Evolutionary conservation across 2,888 invertebrate species (phyloP).

Genomic region (Perizoma flavofasciatum): DNA sequence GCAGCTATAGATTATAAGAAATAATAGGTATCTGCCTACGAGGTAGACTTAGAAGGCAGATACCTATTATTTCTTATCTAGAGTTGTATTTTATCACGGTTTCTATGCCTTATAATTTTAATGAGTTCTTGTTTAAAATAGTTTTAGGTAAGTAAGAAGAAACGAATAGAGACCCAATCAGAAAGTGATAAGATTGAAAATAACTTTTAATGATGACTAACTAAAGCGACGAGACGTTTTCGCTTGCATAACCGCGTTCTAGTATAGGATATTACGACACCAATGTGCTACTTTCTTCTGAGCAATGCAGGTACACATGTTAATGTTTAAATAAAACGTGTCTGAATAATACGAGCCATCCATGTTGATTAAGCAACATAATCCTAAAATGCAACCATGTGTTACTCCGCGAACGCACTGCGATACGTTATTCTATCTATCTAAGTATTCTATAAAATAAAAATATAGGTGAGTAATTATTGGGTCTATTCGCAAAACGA

Average conservation of each 20-base stretch:
- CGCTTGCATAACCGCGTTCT: conserved; percentile 24
- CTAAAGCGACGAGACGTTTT: conserved; percentile 23
- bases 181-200: conserved; percentile 20
- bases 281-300: conserved; percentile 27
- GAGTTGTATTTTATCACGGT: background rate
- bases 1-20: no score
- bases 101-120: conserved; percentile 22
- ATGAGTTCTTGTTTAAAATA: conserved; percentile 2
- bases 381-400: conserved; percentile 3
- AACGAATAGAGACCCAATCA: conserved; percentile 19
- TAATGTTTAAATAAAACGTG: conserved; percentile 1
- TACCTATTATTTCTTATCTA: no score
- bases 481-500: conserved; percentile 11
- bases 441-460: no score
- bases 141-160: conserved; percentile 9
- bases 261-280: conserved; percentile 23
- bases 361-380: no score
- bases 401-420: background rate
- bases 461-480: background rate
- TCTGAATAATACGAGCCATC: no score
- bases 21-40: no score
- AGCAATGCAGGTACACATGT: conserved; percentile 22
- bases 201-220: conserved; percentile 12
- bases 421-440: no score
- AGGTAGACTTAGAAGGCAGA: no score